Conservation (phyloP, 2,888 invertebrate genomes). For the Pelosia muscerda region DNA sequence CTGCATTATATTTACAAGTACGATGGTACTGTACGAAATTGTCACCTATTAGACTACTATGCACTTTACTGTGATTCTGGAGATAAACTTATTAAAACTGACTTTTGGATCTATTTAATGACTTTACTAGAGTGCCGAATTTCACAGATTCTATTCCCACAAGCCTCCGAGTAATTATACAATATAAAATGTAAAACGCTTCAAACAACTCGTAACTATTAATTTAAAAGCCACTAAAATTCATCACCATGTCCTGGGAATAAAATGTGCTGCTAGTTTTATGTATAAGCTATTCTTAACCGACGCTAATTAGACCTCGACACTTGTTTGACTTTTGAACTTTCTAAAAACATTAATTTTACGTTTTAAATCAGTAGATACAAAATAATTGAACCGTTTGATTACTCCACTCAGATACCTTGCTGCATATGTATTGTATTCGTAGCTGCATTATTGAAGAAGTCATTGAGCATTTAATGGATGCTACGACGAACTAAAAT, state of each 20-base stretch:
- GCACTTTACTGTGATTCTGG: background rate
- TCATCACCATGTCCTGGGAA: background rate
- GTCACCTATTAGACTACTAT: too few relatives aligned
- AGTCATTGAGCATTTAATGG: too few relatives aligned
- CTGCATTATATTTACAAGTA: background rate
- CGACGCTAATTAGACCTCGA: background rate
- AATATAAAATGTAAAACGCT: conserved; percentile 3
- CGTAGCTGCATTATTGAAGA: too few relatives aligned
- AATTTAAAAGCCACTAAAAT: conserved; percentile 4
- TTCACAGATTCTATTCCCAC: background rate
- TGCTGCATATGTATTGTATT: too few relatives aligned
- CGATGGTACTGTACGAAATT: background rate
- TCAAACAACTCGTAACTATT: conserved; percentile 1
- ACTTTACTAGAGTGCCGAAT: background rate
- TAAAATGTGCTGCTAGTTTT: background rate
- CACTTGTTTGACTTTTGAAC: background rate
- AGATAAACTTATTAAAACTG: background rate
- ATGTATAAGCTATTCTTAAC: background rate
- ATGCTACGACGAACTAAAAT: too few relatives aligned
- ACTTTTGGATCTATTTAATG: too few relatives aligned
- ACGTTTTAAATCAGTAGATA: background rate
- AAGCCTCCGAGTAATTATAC: background rate
- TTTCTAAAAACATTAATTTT: background rate
- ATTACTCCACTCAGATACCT: too few relatives aligned
- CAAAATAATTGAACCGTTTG: too few relatives aligned